phyloP scores from a whole-genome alignment of 1,140 invertebrate species.

The Melanaphis sacchari region DNA sequence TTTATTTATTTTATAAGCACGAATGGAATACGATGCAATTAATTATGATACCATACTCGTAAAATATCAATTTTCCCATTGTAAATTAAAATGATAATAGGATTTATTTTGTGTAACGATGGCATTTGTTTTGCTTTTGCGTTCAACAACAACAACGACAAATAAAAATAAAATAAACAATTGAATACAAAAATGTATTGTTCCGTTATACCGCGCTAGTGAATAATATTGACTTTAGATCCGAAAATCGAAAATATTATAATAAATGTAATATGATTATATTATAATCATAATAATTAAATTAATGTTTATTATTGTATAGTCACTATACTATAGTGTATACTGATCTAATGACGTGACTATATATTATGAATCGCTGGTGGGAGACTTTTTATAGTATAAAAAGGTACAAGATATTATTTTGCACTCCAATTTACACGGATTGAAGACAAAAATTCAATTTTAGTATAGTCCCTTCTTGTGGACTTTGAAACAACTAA shows the following conservation, averaged over 20 bases:
- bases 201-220: not conserved
- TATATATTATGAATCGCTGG: not conserved
- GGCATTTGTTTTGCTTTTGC: not conserved
- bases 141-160: not conserved
- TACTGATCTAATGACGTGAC: not conserved
- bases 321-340: too few species aligned
- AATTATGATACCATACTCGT: constrained; percentile 14
- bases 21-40: not conserved
- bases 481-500: not conserved
- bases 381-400: not conserved
- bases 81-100: constrained; percentile 38
- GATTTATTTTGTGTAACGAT: constrained; percentile 20
- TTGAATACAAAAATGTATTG: not conserved
- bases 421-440: not conserved
- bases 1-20: not conserved
- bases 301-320: not conserved
- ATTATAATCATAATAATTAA: not conserved
- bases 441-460: not conserved
- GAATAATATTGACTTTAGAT: not conserved
- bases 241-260: not conserved
- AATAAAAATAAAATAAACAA: not conserved
- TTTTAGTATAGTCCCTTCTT: not conserved
- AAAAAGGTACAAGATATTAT: not conserved
- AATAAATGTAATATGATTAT: not conserved
- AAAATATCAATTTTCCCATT: constrained; percentile 6